Conservation (phyloP, 2,797 vertebrate species). For the Pangasius larnaudii region DNA sequence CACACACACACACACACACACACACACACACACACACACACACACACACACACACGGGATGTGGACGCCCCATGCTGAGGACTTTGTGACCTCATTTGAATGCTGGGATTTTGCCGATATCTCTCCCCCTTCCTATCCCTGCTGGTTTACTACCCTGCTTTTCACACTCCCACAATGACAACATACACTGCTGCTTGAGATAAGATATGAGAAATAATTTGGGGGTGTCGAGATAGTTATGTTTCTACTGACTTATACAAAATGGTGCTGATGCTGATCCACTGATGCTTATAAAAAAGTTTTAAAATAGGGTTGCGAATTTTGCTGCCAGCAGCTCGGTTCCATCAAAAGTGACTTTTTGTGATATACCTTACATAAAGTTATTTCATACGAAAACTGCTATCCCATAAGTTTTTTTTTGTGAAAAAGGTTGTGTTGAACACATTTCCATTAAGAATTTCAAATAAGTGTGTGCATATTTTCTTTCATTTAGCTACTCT, state of each 20-base stretch:
- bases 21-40: conserved; percentile 5
- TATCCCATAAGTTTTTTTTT: not conserved
- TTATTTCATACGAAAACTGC: not conserved
- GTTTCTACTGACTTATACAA: not conserved
- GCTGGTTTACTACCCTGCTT: not conserved
- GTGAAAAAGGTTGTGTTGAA: not conserved
- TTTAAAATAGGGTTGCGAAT: not conserved
- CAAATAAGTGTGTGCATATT: not conserved
- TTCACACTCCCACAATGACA: conserved; percentile 14
- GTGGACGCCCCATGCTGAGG: conserved; percentile 22
- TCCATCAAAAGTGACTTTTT: not conserved
- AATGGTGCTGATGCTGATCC: too few species aligned
- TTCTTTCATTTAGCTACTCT: not conserved
- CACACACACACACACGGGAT: conserved; percentile 1
- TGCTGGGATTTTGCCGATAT: conserved; percentile 24
- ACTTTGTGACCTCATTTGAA: conserved; percentile 44
- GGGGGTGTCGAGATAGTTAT: not conserved
- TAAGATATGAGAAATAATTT: not conserved
- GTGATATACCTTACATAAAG: not conserved
- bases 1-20: not conserved
- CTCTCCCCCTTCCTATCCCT: not conserved
- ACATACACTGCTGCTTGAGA: not conserved
- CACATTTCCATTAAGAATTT: not conserved
- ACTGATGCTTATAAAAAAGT: not conserved
- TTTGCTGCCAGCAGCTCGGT: not conserved